Evolutionary conservation across 2,113 vertebrate species (phyloP), one percentile per base, ranked within the genome.

Genomic region (Nansenia antarctica): DNA sequence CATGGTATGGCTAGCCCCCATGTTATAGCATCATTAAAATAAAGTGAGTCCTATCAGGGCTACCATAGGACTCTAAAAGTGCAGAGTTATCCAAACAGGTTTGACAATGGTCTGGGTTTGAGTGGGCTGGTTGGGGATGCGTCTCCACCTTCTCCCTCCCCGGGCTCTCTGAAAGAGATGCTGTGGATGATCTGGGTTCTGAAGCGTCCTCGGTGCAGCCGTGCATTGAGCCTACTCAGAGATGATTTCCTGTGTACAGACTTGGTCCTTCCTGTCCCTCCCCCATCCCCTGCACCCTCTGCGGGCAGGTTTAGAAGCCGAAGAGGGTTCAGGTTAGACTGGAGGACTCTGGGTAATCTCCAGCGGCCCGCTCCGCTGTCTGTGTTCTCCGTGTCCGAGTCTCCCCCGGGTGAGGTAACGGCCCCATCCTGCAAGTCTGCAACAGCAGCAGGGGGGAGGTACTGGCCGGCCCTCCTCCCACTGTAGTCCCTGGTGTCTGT

Each of bases 161-260:
- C 94, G 0, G 92, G 87, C 55, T 93, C 91, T 79, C 88, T 91
- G 30, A 95, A 94, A 1, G 95, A 95, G 0, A 94, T 93, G 65
- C 93, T 95, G 87, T 98, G 97, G 80, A 98, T 95, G 76, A 98
- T 97, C 83, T 98, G 97, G 30, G 97, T 95, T 74, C 92, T 89
- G 83, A 95, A 95, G 35, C 95, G 92, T 59, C 95, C 95, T 65
- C 94, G 94, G 76, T 96, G 95, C 55, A 98, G 91, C 67, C 94
- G 87, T 12, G 95, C 93, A 39, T 95, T 96, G 52, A 96, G 91
- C 18, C 94, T 89, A 20, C 93, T 93, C 0, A 95, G 91, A 27
- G 93, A 92, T 0, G 90, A 86, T 84, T 97, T 98, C 74, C 96
- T 93, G 76, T 91, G 88, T 26, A 94, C 83, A 9, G 92, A 92